Evolutionary conservation across 2,113 vertebrate species (phyloP), one percentile per base, ranked within the genome.

Genomic region (Hassar affinis): DNA sequence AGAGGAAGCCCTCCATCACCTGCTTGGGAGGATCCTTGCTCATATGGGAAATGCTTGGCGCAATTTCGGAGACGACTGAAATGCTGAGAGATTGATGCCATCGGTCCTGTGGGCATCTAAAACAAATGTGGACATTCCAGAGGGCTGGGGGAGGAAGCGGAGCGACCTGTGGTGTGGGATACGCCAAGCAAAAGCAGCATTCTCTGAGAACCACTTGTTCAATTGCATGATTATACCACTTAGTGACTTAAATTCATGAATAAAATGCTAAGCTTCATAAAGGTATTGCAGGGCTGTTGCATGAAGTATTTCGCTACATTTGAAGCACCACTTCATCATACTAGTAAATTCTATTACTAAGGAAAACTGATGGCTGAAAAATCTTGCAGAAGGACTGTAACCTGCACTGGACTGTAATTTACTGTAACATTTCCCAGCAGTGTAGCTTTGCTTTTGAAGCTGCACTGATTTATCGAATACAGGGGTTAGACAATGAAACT

Each of bases 1-100:
- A 68, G 72, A 78, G 83, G 82, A 91, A 83, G 84, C 80, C 35
- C 88, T 88, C 91, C 84, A 90, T 94, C 93, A 94, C 93, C 93
- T 94, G 93, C 93, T 93, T 72, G 45, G 84, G 87, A 91, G 90
- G 90, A 92, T 92, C 90, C 88, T 86, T 89, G 85, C 86, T 90
- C 92, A 87, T 89, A 83, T 91, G 88, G 91, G 92, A 94, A 93
- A 92, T 90, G 88, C 90, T 80, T 42, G 64, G 38, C 51, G 72
- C 77, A 79, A 79, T 69, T 78, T 80, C 82, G 80, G 66, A 79
- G 71, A 81, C 59, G 14, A 81, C 69, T 77, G 86, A 87, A 87
- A 81, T 54, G 80, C 85, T 14, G n/a, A 84, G 72, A 84, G 17
- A 82, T 87, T 82, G 64, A 77, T 89, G 84, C 86, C 90, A 85